Evolutionary conservation across 2,888 invertebrate genomes (phyloP).

Genomic region (Cephus spinipes): DNA sequence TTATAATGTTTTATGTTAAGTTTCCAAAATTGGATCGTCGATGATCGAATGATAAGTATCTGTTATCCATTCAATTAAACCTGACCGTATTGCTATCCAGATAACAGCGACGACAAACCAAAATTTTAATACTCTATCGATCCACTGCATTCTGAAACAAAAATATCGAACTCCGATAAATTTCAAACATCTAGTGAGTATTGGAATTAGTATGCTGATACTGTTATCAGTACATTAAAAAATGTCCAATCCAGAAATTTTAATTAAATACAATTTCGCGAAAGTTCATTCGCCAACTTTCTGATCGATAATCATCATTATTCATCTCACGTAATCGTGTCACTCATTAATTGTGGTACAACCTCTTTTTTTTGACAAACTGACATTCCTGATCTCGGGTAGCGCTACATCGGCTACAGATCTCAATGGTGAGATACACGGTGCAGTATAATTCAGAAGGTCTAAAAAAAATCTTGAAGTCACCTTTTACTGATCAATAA

Average conservation of each 20-base stretch:
- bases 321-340: background rate
- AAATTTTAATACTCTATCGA: slow-evolving; percentile 45
- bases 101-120: slow-evolving; percentile 28
- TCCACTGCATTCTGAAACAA: slow-evolving; percentile 58
- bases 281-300: background rate
- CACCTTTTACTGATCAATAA: background rate
- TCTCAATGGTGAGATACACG: background rate
- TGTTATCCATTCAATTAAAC: slow-evolving; percentile 12
- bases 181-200: background rate
- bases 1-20: background rate
- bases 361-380: background rate
- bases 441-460: background rate
- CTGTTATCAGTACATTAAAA: background rate
- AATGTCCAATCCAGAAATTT: background rate
- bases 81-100: slow-evolving; percentile 34
- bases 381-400: background rate
- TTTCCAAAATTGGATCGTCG: background rate
- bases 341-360: background rate
- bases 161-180: background rate
- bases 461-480: background rate
- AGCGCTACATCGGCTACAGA: background rate
- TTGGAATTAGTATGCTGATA: background rate
- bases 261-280: background rate
- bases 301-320: background rate
- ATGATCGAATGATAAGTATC: background rate